Evolutionary conservation across 2,113 vertebrate genomes (phyloP), one percentile per base, ranked within the genome.

Genomic region (Microcebus griseorufus): DNA sequence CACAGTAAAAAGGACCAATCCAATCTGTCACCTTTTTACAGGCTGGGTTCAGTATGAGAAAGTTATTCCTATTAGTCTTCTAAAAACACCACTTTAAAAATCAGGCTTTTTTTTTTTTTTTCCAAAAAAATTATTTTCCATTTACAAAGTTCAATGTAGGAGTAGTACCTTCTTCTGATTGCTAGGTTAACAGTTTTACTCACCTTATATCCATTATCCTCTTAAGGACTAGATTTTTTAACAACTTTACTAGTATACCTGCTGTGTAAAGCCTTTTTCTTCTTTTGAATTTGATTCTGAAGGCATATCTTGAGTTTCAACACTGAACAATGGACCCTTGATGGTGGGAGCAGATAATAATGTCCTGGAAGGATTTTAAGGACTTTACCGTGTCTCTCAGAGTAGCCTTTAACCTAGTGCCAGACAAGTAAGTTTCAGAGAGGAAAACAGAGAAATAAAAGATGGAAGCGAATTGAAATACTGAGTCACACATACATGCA

Each of bases 191-290:
- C 86, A 51, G 67, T 96, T 98, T 94, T 89, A 87, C 45, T 97
- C 93, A 96, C 87, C 89, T 96, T 93, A 94, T 92, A 81, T 95
- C 96, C 97, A 98, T 98, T 98, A 97, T 95, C 70, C 83, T 97
- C 91, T 98, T 96, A 93, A 95, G 22, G 34, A 70, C 75, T 78
- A 45, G 82, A 62, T 94, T 97, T 96, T 97, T 95, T 96, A 97
- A 97, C 95, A 97, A 78, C 94, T 95, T 97, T 53, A 88, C 75
- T 88, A 95, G 79, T 76, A 27, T 7, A 10, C 91, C 79, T 88
- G 89, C 96, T 96, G 93, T 39, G 83, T 80, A 92, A 88, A 94
- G 20, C 9, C n/a, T 25, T 94, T 84, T 94, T 81, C 85, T 92
- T 93, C 95, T 93, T 94, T 96, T 89, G 86, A 93, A 93, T 95